Evolutionary conservation across 1,140 invertebrate genomes (phyloP).

Genomic region (Trinorchestia longiramus): DNA sequence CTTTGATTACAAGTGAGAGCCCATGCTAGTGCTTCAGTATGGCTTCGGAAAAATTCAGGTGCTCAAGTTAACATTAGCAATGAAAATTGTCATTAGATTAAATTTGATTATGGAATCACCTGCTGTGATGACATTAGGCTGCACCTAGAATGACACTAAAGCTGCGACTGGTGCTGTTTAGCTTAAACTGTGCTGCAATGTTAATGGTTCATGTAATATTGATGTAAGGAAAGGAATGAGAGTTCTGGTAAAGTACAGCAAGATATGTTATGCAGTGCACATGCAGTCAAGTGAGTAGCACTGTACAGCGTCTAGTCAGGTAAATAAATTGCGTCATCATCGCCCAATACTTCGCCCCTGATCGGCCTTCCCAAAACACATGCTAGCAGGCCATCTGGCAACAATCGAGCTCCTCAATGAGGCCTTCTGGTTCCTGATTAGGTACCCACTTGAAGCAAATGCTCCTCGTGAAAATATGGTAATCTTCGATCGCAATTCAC

Average conservation of each 20-base stretch:
- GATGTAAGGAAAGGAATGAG: background rate
- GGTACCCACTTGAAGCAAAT: background rate
- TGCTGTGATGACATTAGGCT: no score
- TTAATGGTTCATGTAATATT: no score
- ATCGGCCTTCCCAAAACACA: conserved; percentile 6
- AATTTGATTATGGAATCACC: no score
- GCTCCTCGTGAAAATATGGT: background rate
- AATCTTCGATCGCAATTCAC: conserved; percentile 11
- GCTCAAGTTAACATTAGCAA: no score
- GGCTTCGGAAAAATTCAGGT: no score
- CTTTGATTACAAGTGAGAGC: no score
- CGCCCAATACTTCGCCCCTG: background rate
- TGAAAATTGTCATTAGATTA: no score
- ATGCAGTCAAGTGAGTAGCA: background rate
- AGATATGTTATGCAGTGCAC: background rate
- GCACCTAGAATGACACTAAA: no score
- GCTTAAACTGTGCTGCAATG: no score
- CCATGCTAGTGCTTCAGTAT: no score
- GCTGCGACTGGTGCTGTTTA: no score
- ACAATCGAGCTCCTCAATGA: conserved; percentile 20
- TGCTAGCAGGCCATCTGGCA: background rate
- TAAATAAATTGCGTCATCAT: background rate
- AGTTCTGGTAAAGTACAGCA: background rate
- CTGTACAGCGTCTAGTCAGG: background rate
- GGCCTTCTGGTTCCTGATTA: conserved; percentile 39